These are phyloP conservation scores for Trinorchestia longiramus DNA, from an alignment of 1,140 invertebrate genomes.

Conservation along the genomic window DNA sequence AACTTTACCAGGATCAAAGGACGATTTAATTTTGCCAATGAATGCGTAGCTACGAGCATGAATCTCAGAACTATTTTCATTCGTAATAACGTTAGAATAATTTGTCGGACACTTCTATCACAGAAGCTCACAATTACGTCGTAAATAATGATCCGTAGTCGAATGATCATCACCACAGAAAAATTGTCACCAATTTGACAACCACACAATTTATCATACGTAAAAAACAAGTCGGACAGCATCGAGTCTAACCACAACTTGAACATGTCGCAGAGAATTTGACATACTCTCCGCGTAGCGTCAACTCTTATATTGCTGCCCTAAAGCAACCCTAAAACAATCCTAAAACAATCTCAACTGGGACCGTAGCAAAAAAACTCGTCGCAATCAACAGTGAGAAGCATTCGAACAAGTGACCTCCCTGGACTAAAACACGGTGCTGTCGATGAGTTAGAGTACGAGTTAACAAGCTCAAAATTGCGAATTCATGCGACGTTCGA, in stretches of 20 bases:
- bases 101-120: background rate
- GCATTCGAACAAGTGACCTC: background rate
- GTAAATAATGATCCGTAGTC: background rate
- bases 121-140: background rate
- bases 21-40: no score
- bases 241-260: background rate
- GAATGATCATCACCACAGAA: background rate
- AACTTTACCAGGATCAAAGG: no score
- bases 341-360: background rate
- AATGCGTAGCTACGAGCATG: no score
- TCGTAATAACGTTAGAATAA: background rate
- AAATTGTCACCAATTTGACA: background rate
- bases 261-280: background rate
- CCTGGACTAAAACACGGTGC: background rate
- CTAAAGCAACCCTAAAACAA: slow-evolving; percentile 8
- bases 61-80: background rate
- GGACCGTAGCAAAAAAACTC: background rate
- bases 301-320: background rate
- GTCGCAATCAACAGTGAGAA: background rate
- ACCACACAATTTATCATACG: background rate
- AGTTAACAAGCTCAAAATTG: no score
- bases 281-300: background rate
- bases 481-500: background rate
- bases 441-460: background rate
- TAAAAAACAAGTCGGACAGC: background rate